Conservation (phyloP, 1,140 invertebrate species). For the Cherax quadricarinatus region DNA sequence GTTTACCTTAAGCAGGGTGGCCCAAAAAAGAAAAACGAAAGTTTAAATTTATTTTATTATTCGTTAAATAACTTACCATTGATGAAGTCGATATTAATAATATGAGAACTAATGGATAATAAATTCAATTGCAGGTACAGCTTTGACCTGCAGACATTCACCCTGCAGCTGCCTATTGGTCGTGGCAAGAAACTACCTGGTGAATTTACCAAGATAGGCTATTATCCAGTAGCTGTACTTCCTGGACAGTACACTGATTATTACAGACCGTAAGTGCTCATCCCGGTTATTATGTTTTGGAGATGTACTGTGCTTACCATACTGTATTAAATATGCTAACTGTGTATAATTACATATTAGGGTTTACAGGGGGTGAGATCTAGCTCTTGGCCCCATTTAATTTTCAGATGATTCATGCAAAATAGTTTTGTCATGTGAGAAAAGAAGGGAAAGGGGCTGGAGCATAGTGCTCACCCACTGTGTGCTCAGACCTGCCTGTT, state of each 20-base stretch:
- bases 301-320: conserved; percentile 2
- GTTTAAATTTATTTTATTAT: too few relatives aligned
- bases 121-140: conserved; percentile 77
- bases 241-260: conserved; percentile 95
- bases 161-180: conserved; percentile 83
- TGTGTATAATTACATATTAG: neutral
- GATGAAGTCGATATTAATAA: too few relatives aligned
- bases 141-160: conserved; percentile 87
- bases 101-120: too few relatives aligned
- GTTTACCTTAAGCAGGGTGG: too few relatives aligned
- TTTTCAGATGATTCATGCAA: too few relatives aligned
- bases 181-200: conserved; percentile 77
- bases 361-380: neutral
- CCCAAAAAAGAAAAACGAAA: too few relatives aligned
- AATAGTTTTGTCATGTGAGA: too few relatives aligned
- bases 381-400: too few relatives aligned
- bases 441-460: too few relatives aligned
- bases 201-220: conserved; percentile 80
- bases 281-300: neutral
- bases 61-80: too few relatives aligned
- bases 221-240: conserved; percentile 93
- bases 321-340: neutral
- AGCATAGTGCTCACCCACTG: too few relatives aligned
- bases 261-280: conserved; percentile 83
- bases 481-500: too few relatives aligned